Conservation (phyloP, 1,140 invertebrate species). For the Archivesica marissinica region DNA sequence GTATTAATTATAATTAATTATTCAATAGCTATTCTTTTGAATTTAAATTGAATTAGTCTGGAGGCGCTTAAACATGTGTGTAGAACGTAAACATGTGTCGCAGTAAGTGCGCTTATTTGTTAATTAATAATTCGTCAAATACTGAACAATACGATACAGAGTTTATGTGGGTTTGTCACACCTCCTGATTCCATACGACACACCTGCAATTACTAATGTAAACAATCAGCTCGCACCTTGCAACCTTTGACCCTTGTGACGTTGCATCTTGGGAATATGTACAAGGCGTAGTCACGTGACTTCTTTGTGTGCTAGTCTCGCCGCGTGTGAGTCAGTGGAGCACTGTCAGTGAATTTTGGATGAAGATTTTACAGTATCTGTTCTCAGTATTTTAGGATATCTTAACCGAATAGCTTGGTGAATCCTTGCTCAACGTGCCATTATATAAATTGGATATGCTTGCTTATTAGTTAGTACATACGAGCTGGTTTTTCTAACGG, state of each 20-base stretch:
- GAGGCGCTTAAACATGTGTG: no score
- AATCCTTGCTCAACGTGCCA: conserved; percentile 68
- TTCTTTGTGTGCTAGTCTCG: conserved; percentile 83
- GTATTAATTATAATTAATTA: no score
- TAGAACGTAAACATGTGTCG: no score
- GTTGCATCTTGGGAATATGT: conserved; percentile 77
- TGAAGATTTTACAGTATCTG: conserved; percentile 66
- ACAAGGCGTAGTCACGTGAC: conserved; percentile 82
- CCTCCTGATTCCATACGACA: not conserved
- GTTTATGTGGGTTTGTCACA: not conserved
- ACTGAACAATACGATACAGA: not conserved
- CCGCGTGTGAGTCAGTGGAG: conserved; percentile 82
- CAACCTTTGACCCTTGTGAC: conserved; percentile 64
- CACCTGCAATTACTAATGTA: conserved; percentile 60
- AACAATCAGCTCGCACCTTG: conserved; percentile 63
- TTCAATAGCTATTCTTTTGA: no score
- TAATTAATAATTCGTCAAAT: no score
- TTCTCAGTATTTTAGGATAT: conserved; percentile 53
- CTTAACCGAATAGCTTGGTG: conserved; percentile 55
- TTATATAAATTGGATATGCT: conserved; percentile 68
- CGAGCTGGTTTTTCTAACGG: conserved; percentile 70
- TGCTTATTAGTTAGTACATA: conserved; percentile 64
- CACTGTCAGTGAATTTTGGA: conserved; percentile 66
- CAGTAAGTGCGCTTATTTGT: no score
- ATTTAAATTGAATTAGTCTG: no score